These are phyloP conservation scores for Silvanus unidentatus DNA, from an alignment of 2,888 invertebrate genomes.

Conservation along the genomic window DNA sequence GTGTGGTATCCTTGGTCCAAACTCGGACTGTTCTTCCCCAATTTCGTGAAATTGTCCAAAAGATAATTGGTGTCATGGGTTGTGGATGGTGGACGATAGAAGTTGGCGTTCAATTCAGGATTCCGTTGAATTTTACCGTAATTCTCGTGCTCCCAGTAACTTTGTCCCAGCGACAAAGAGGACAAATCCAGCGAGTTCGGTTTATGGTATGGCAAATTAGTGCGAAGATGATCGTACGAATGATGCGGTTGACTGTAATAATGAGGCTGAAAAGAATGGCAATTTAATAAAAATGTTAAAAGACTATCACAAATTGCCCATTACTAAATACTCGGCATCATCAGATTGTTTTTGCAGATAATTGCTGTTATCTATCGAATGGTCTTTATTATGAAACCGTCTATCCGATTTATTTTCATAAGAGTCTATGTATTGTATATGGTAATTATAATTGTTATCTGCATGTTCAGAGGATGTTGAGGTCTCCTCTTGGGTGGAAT, in stretches of 20 bases:
- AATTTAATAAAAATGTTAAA: neutral
- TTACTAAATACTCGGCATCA: constrained; percentile 29
- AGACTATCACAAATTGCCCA: no score
- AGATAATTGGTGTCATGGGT: constrained; percentile 36
- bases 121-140: constrained; percentile 32
- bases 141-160: constrained; percentile 43
- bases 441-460: constrained; percentile 29
- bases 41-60: constrained; percentile 43
- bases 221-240: constrained; percentile 5
- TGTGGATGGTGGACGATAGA: constrained; percentile 28
- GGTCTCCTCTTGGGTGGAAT: constrained; percentile 31
- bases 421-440: constrained; percentile 26
- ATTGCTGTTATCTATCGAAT: constrained; percentile 25
- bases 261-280: constrained; percentile 25
- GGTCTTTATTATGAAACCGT: constrained; percentile 21
- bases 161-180: constrained; percentile 39
- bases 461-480: constrained; percentile 25
- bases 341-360: constrained; percentile 29
- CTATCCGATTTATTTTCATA: constrained; percentile 23
- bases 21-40: constrained; percentile 57
- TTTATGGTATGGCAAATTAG: constrained; percentile 31
- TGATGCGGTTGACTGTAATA: constrained; percentile 27
- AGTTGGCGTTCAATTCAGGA: constrained; percentile 24
- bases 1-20: constrained; percentile 80
- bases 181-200: constrained; percentile 40